Base-by-base conservation (phyloP, 2,888 invertebrate species). In the Frankliniella intonsa region DNA sequence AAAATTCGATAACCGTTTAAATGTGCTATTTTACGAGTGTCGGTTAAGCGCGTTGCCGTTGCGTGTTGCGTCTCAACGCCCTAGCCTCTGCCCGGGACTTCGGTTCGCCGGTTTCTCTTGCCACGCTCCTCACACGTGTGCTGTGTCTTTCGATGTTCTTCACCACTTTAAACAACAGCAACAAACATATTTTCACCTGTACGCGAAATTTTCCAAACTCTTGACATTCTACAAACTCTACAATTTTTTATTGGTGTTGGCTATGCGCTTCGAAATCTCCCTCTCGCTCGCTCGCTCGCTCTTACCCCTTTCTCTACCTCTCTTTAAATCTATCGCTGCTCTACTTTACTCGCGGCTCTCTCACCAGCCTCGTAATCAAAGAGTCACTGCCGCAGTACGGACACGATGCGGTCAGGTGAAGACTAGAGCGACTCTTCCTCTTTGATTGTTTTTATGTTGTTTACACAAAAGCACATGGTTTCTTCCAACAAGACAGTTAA, bases 121-220 rank as follows among this genome's bases (percentile, higher is more conserved):
- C 83, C 83, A 83, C 83, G 83, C 84, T 82, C 84, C 84, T 83
- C 81, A 76, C 69, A 76, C 69, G 69, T 22, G n/a, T 76, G 69
- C 88, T 88, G 88, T 88, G 88, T 88, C 88, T 88, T 87, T 88
- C 88, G 87, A 88, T 88, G 88, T 88, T 88, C 88, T 88, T 88
- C 88, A 88, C 88, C 88, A 88, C 88, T 88, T 88, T 88, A 88
- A 88, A 88, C 87, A 85, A 87, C 87, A 86, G 85, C 85, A 86
- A 86, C 86, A 76, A 76, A 76, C 69, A 76, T 8, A 76, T 76
- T 76, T 80, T 62, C 81, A 51, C 27, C 50, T 14, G 65, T 85
- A 86, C 86, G 86, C 87, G 86, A 81, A 81, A 22, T 81, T 80
- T 51, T 50, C 19, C 80, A 22, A 69, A 69, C 49, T 50, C 55